Conservation (phyloP, 2,888 invertebrate species). For the Dryobotodes eremita region DNA sequence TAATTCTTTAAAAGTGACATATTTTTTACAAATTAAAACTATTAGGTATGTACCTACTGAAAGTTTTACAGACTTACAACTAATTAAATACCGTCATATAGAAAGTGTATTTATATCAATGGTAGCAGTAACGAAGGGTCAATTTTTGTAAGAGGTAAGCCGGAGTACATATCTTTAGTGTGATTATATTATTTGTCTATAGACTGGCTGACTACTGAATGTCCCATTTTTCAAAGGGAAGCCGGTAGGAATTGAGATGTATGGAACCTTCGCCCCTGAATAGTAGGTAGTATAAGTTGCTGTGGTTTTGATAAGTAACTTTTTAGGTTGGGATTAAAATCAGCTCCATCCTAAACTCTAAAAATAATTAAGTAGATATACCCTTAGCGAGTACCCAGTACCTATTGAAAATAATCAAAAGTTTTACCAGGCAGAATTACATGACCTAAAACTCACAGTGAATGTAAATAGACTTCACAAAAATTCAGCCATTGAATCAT, state of each 20-base stretch:
- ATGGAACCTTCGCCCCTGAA: too few relatives aligned
- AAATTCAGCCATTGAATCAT: constrained; percentile 32
- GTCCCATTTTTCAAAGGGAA: too few relatives aligned
- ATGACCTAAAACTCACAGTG: constrained; percentile 1
- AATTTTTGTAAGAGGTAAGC: too few relatives aligned
- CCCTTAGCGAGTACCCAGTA: neutral
- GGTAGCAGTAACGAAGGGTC: too few relatives aligned
- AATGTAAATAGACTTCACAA: constrained; percentile 18
- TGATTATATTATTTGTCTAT: too few relatives aligned
- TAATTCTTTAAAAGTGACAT: too few relatives aligned
- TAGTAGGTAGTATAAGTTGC: neutral
- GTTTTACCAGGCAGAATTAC: neutral
- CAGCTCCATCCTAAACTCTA: neutral
- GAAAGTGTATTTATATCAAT: neutral
- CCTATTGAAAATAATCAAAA: neutral
- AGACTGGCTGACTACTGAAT: too few relatives aligned
- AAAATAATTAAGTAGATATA: too few relatives aligned
- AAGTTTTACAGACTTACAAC: neutral
- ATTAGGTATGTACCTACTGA: neutral
- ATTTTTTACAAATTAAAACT: neutral
- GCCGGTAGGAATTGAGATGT: too few relatives aligned
- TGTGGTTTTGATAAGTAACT: neutral
- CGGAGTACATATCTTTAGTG: too few relatives aligned
- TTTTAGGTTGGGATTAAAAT: neutral
- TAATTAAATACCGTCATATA: neutral